Conservation (phyloP, 2,888 invertebrate species). For the Zhuqinia jingwanae region DNA sequence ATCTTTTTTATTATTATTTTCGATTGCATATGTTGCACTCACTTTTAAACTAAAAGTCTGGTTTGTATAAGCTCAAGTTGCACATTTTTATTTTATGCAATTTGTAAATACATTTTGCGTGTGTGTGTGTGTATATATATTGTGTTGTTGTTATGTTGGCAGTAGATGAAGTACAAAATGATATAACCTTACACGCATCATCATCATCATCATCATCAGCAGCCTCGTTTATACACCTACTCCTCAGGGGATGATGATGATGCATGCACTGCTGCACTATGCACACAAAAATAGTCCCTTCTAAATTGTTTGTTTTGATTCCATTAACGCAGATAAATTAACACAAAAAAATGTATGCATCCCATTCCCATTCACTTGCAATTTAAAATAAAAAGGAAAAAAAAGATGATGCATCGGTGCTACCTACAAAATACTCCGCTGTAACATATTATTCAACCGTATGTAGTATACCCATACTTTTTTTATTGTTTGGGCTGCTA, state of each 20-base stretch:
- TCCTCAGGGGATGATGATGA: conserved; percentile 5
- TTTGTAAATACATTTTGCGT: conserved; percentile 35
- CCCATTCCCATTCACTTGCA: neutral
- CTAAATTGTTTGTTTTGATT: neutral
- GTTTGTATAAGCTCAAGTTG: no score
- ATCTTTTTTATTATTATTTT: no score
- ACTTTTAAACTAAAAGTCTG: no score
- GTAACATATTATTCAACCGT: no score
- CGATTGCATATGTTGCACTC: neutral
- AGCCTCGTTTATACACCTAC: neutral
- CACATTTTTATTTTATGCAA: conserved; percentile 16
- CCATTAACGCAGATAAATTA: conserved; percentile 14
- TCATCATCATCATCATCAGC: conserved; percentile 20
- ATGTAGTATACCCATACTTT: no score
- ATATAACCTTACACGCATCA: neutral
- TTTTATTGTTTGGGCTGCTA: conserved; percentile 16
- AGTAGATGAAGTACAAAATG: neutral
- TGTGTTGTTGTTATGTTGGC: no score
- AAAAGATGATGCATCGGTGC: no score
- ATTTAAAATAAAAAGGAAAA: conserved; percentile 17
- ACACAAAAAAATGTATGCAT: conserved; percentile 7
- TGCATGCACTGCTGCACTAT: neutral
- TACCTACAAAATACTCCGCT: no score
- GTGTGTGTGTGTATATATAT: no score
- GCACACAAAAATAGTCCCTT: no score